These are phyloP conservation scores for Montipora cactus DNA, from an alignment of 64 coral and sea anemone genomes.

Conservation along the genomic window DNA sequence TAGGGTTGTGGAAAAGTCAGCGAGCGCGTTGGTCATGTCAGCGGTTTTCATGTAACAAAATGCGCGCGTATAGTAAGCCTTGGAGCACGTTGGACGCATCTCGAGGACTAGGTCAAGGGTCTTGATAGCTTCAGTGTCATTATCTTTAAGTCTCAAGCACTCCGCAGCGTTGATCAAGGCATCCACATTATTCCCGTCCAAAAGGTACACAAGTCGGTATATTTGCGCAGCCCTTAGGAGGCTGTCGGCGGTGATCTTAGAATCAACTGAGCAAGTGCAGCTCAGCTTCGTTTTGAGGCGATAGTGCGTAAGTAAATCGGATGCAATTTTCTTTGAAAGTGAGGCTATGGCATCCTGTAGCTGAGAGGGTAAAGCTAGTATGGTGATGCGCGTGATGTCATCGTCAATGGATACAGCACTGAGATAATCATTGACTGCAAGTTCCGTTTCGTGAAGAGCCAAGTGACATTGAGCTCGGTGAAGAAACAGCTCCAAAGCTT, in stretches of 20 bases:
- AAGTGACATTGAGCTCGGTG: conserved; percentile 77
- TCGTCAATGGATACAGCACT: conserved; percentile 69
- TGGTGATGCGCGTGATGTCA: conserved; percentile 50
- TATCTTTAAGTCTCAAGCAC: conserved; percentile 73
- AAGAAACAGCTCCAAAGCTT: conserved; percentile 60
- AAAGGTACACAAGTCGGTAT: conserved; percentile 66
- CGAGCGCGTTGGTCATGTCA: conserved; percentile 61
- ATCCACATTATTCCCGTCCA: conserved; percentile 72
- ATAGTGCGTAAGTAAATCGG: conserved; percentile 65
- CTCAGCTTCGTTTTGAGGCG: conserved; percentile 65
- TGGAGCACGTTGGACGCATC: conserved; percentile 59
- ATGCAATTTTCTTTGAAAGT: conserved; percentile 62
- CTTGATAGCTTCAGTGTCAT: conserved; percentile 61
- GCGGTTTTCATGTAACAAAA: conserved; percentile 65
- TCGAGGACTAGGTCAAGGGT: conserved; percentile 45
- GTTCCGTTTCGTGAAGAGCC: conserved; percentile 52
- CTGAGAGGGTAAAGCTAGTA: conserved; percentile 41
- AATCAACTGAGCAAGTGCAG: conserved; percentile 69
- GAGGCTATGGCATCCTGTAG: conserved; percentile 36
- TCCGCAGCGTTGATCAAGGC: conserved; percentile 72
- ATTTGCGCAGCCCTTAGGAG: conserved; percentile 57
- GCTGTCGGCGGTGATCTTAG: conserved; percentile 67
- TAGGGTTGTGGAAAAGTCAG: conserved; percentile 71
- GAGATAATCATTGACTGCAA: conserved; percentile 75
- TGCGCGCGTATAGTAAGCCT: conserved; percentile 68